Evolutionary conservation across 1,140 invertebrate species (phyloP).

Genomic region (Sesamia nonagrioides): DNA sequence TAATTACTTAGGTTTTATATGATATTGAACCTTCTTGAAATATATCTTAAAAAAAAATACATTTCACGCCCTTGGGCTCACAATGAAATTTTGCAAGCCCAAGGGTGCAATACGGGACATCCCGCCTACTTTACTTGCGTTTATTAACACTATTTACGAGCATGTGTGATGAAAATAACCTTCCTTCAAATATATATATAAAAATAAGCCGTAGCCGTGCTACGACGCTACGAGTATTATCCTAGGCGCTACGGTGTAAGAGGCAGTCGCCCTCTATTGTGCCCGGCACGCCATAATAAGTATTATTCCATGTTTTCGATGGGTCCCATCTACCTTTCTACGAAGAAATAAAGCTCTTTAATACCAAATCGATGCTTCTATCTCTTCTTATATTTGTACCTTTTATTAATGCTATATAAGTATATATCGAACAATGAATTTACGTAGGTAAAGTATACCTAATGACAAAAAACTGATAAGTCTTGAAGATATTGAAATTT

Average conservation of each 20-base stretch:
- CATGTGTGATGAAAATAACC: no score
- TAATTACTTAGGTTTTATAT: no score
- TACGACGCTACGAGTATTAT: background rate
- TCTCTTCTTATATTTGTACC: conserved; percentile 53
- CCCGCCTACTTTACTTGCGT: no score
- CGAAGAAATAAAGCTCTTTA: conserved; percentile 57
- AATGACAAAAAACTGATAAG: conserved; percentile 43
- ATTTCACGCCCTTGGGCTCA: no score
- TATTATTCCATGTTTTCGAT: conserved; percentile 70
- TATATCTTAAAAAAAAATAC: no score
- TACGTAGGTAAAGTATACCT: conserved; percentile 14
- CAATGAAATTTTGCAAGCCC: no score
- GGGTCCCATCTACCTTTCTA: conserved; percentile 54
- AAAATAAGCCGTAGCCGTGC: background rate
- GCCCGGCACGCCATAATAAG: conserved; percentile 56
- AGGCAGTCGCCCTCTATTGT: conserved; percentile 49
- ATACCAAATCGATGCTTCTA: conserved; percentile 56
- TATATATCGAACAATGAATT: conserved; percentile 28
- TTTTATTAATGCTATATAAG: conserved; percentile 58
- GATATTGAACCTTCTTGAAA: no score
- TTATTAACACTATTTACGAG: no score
- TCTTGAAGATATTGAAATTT: conserved; percentile 16
- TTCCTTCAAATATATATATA: no score
- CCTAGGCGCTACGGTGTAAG: conserved; percentile 49
- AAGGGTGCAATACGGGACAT: no score